Evolutionary conservation across 2,888 invertebrate genomes (phyloP).

Genomic region (Nemotelus pantherinus): DNA sequence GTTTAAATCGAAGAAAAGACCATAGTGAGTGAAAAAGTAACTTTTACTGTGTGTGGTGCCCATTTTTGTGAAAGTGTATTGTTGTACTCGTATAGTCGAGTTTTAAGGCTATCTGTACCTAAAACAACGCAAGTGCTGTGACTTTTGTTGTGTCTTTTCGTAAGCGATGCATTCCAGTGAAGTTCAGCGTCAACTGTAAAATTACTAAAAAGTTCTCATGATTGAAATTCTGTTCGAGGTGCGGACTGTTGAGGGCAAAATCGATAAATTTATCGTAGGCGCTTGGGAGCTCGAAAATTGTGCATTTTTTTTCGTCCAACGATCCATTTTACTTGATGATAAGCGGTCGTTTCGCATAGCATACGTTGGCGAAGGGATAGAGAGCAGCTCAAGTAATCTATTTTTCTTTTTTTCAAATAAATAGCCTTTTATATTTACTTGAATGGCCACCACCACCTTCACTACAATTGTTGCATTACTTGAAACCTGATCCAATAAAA

Average conservation of each 20-base stretch:
- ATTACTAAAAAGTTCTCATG: not conserved
- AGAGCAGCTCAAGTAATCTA: constrained; percentile 40
- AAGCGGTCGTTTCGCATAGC: not conserved
- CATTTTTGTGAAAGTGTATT: constrained; percentile 28
- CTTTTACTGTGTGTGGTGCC: not conserved
- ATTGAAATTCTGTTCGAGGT: not conserved
- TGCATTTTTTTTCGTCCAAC: constrained; percentile 2
- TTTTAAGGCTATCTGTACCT: too few relatives aligned
- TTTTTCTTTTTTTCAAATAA: constrained; percentile 21
- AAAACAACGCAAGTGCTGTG: not conserved
- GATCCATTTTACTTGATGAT: not conserved
- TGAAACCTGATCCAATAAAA: constrained; percentile 22
- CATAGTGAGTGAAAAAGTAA: too few relatives aligned
- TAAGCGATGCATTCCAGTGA: not conserved
- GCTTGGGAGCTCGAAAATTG: not conserved
- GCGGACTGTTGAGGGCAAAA: not conserved
- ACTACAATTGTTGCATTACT: not conserved
- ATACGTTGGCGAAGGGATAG: not conserved
- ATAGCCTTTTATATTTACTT: constrained; percentile 28
- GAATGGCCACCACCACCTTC: not conserved
- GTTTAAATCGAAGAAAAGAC: too few relatives aligned
- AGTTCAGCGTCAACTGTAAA: not conserved
- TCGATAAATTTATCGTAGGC: not conserved
- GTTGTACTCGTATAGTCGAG: too few relatives aligned
- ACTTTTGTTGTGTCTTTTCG: not conserved